Base-by-base conservation (phyloP, 2,113 vertebrate genomes). In the Ellobius talpinus region DNA sequence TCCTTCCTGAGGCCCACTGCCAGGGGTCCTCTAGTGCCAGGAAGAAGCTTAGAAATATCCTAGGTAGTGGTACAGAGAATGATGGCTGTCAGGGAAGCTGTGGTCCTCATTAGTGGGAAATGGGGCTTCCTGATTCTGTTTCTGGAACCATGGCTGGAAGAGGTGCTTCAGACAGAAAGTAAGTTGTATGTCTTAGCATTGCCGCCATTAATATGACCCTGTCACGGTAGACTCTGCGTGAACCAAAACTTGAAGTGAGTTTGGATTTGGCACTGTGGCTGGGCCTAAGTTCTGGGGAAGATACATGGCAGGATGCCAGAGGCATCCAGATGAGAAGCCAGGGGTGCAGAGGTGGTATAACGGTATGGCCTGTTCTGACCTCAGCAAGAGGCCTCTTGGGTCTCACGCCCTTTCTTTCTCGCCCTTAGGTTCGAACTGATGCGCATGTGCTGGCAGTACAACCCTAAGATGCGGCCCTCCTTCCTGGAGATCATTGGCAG, bases 401-500 rank as follows among this genome's bases (percentile, higher is more conserved):
- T n/a, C 58, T 76, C 47, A 79, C 2, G 16, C 31, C 47, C 36
- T 16, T 7, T 58, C 42, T 96, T 65, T 98, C 87, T 61, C 29
- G 36, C 26, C 87, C 7, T 3, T 98, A 99, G 99, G 98, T 99
- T 99, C 21, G 99, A 99, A 52, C 94, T 99, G 98, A 99, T 99
- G 99, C 99, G 99, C 89, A 99, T 99, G 99, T 99, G 99, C 98
- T 99, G 99, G 99, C 99, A 99, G 98, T 99, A 99, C 97, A 99
- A 99, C 93, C 99, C 99, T 0, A 99, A 99, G 97, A 99, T 99
- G 99, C 98, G 99, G 29, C 99, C 99, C 2, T 99, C 99, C 94
- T 99, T 99, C 98, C 98, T 99, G 98, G 99, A 99, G 97, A 99
- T 99, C 94, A 99, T 99, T 79, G 98, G 98, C 97, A 99, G 99